Conservation (phyloP, 1,140 invertebrate species). For the Euwallacea fornicatus region DNA sequence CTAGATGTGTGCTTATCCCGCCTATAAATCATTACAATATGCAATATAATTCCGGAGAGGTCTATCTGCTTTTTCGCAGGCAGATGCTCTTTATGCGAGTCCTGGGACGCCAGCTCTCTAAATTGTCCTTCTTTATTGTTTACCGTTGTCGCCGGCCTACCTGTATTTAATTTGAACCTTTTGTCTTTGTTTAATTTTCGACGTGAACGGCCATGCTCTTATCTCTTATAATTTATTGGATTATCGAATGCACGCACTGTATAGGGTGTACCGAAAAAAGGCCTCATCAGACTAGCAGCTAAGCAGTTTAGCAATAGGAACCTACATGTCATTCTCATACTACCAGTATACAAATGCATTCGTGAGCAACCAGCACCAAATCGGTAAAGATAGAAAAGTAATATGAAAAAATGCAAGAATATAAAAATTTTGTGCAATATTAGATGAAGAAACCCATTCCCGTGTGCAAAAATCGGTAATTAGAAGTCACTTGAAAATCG, state of each 20-base stretch:
- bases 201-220: background rate
- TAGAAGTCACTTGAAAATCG: too few relatives aligned
- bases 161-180: conserved; percentile 38
- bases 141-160: conserved; percentile 35
- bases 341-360: too few relatives aligned
- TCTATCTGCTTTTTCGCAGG: conserved; percentile 55
- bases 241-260: conserved; percentile 7
- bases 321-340: too few relatives aligned
- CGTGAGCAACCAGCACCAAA: too few relatives aligned
- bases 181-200: conserved; percentile 34
- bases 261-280: too few relatives aligned
- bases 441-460: too few relatives aligned
- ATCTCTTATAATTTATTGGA: background rate
- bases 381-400: too few relatives aligned
- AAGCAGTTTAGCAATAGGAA: too few relatives aligned
- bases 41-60: conserved; percentile 55
- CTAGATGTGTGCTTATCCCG: conserved; percentile 55
- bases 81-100: conserved; percentile 54
- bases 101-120: conserved; percentile 32
- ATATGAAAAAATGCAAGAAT: too few relatives aligned
- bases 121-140: conserved; percentile 41
- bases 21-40: conserved; percentile 56
- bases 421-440: too few relatives aligned
- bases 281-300: too few relatives aligned
- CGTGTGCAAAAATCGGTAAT: too few relatives aligned